Percentiles rank a stretch among this genome's conserved stretches.
These are phyloP conservation scores for Scolopax mira DNA, from an alignment of 2,113 vertebrate species.

Conservation along the genomic window DNA sequence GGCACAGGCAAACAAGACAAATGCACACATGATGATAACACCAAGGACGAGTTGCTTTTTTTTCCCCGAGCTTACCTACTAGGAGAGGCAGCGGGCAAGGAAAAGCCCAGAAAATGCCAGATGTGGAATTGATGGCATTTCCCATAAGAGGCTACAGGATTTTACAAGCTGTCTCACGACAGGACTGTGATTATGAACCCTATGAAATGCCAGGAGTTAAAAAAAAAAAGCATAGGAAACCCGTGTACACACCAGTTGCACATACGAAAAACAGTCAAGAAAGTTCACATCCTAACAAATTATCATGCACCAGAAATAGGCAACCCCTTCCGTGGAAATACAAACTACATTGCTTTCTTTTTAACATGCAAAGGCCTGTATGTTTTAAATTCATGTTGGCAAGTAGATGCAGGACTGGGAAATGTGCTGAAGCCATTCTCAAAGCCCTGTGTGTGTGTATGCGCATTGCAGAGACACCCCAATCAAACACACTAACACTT, in stretches of 20 bases:
- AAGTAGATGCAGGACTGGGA: neutral
- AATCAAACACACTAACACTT: neutral
- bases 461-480: neutral
- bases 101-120: neutral
- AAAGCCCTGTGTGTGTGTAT: neutral
- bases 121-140: neutral
- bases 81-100: neutral
- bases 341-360: neutral
- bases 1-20: neutral
- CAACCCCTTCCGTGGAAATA: neutral
- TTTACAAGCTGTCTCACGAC: neutral
- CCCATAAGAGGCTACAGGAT: neutral
- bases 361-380: neutral
- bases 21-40: neutral
- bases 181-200: neutral
- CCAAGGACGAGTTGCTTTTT: neutral
- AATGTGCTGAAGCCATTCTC: neutral
- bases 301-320: neutral
- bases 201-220: neutral
- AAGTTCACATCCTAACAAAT: neutral
- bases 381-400: neutral
- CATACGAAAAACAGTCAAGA: neutral
- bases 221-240: neutral
- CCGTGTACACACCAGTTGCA: neutral
- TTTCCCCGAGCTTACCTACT: neutral